phyloP scores from a whole-genome alignment of 92 coral and sea anemone genomes.

The Diadumene lineata region DNA sequence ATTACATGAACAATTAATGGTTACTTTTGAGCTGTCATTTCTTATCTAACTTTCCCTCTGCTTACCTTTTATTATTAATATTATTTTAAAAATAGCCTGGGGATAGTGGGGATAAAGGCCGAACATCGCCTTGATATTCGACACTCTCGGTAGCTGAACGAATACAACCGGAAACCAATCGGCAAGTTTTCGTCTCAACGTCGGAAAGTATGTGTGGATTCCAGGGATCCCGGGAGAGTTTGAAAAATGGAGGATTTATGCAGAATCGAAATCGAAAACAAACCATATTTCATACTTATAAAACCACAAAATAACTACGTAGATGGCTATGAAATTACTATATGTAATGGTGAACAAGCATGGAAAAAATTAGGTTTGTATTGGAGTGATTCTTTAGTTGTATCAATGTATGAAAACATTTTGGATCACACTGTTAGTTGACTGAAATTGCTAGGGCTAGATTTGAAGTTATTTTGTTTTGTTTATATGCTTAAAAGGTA shows the following conservation, averaged over 20 bases:
- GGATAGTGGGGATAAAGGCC: no score
- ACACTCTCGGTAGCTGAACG: not conserved
- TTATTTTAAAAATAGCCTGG: no score
- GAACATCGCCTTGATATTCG: not conserved
- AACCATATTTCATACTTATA: slow-evolving; percentile 53
- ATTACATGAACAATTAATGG: no score
- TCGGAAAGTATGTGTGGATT: not conserved
- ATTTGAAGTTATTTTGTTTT: no score
- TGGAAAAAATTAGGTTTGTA: slow-evolving; percentile 67
- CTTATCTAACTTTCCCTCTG: no score
- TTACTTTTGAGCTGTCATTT: no score
- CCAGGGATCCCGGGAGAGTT: slow-evolving; percentile 18
- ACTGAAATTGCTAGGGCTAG: no score
- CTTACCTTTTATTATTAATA: no score
- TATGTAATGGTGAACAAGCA: slow-evolving; percentile 65
- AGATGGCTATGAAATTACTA: slow-evolving; percentile 55
- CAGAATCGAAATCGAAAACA: slow-evolving; percentile 43
- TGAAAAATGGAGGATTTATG: slow-evolving; percentile 46
- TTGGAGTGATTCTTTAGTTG: not conserved
- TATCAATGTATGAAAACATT: no score
- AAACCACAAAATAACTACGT: slow-evolving; percentile 24
- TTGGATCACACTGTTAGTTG: no score
- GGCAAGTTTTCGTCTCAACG: not conserved
- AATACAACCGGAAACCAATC: not conserved
- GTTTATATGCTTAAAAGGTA: no score